Conservation (phyloP, 2,888 invertebrate genomes). For the Malthinus flaveolus region DNA sequence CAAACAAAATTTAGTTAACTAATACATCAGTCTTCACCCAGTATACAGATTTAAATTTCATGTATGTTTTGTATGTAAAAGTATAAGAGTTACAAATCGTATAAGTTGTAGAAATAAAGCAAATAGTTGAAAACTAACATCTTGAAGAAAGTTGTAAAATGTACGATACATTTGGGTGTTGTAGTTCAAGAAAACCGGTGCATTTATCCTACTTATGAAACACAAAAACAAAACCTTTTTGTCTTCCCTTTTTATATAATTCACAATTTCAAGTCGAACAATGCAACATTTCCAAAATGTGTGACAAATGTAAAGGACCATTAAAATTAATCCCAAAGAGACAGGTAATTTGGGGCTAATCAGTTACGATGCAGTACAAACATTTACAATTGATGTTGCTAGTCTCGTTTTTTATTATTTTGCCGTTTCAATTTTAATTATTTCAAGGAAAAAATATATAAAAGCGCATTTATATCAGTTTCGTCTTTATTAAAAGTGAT, state of each 20-base stretch:
- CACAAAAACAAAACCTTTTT: slow-evolving; percentile 20
- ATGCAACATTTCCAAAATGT: slow-evolving; percentile 7
- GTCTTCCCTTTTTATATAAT: slow-evolving; percentile 21
- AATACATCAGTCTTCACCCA: no score
- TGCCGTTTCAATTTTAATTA: no score
- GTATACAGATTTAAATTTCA: no score
- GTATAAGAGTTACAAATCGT: no score
- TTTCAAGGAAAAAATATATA: not conserved
- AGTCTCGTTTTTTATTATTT: no score
- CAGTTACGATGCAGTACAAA: no score
- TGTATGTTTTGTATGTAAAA: no score
- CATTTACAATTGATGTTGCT: no score
- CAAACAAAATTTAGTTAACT: no score
- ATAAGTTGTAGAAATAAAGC: not conserved
- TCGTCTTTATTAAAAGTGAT: slow-evolving; percentile 20
- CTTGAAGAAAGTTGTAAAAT: slow-evolving; percentile 20
- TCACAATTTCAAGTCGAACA: slow-evolving; percentile 24
- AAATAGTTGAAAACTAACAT: slow-evolving; percentile 16
- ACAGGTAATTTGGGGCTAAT: no score
- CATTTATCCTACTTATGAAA: slow-evolving; percentile 26
- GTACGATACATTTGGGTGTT: slow-evolving; percentile 21
- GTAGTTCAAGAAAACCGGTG: slow-evolving; percentile 25
- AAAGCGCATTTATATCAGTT: slow-evolving; percentile 14
- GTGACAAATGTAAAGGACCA: no score
- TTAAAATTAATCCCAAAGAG: no score